These are phyloP conservation scores for Halcyon malimbica DNA, from an alignment of 2,113 vertebrate species.

Conservation along the genomic window DNA sequence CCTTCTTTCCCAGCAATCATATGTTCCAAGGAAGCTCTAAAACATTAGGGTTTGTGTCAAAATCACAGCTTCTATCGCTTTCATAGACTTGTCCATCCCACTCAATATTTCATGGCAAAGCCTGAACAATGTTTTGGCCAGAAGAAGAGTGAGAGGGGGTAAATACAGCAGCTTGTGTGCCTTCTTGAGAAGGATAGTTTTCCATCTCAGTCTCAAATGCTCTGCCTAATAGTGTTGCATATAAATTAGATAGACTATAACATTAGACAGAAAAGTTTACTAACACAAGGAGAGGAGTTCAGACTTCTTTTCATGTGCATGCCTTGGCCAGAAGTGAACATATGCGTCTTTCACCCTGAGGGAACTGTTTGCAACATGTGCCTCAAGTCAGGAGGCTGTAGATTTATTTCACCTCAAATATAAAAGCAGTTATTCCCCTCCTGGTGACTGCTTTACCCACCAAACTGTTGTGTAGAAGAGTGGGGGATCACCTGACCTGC, in stretches of 20 bases:
- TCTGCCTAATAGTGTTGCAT: not conserved
- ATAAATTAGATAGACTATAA: not conserved
- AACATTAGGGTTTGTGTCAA: not conserved
- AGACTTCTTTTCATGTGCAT: not conserved
- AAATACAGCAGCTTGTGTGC: not conserved
- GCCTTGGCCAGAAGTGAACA: not conserved
- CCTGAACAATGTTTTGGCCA: not conserved
- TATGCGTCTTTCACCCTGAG: rapidly evolving
- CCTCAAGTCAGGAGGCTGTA: rapidly evolving
- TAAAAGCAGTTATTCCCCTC: not conserved
- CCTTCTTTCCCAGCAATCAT: not conserved
- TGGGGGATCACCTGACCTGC: not conserved
- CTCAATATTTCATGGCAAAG: not conserved
- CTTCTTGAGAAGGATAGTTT: not conserved
- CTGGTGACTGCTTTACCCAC: not conserved
- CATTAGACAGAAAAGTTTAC: not conserved
- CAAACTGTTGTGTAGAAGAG: not conserved
- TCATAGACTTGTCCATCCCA: not conserved
- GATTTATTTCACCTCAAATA: not conserved
- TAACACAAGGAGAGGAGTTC: not conserved
- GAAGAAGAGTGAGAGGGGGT: not conserved
- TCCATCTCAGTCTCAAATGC: not conserved
- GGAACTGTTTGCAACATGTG: not conserved
- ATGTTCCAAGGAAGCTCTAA: not conserved
- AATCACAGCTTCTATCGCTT: not conserved